Evolutionary conservation across 2,888 invertebrate species (phyloP).

Genomic region (Pristionchus entomophagus): DNA sequence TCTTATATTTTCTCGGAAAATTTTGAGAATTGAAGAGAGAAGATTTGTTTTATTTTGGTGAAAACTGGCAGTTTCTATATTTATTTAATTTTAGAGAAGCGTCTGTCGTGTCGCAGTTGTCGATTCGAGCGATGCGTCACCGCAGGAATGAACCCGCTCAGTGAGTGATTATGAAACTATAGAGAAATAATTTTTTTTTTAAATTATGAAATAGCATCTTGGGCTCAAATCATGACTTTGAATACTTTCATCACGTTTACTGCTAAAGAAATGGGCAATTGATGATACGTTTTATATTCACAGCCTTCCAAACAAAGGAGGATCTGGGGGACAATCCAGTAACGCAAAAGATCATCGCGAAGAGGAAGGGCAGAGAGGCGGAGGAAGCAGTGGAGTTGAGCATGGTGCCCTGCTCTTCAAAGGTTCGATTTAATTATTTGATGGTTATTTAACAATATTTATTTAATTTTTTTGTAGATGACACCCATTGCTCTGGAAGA

Average conservation of each 20-base stretch:
- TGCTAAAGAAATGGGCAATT: neutral
- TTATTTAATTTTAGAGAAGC: constrained; percentile 38
- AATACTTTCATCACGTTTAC: neutral
- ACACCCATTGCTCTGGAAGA: neutral
- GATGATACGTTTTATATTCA: neutral
- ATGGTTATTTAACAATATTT: neutral
- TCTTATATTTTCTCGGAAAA: neutral
- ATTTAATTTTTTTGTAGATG: neutral
- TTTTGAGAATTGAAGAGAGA: too few species aligned
- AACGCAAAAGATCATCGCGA: neutral
- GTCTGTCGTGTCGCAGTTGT: constrained; percentile 32
- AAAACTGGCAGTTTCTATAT: too few species aligned
- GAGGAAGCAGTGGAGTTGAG: neutral
- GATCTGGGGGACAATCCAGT: neutral
- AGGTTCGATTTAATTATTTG: neutral
- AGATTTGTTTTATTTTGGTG: too few species aligned
- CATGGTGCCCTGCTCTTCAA: constrained; percentile 3
- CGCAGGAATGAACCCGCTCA: constrained; percentile 36
- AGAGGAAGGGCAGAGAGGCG: neutral
- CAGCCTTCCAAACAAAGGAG: constrained; percentile 41
- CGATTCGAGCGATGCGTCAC: constrained; percentile 27
- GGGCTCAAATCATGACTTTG: neutral
- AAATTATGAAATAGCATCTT: neutral
- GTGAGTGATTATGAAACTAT: neutral
- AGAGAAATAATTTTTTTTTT: neutral